phyloP scores from a whole-genome alignment of 92 coral and sea anemone genomes.

The Ricordea florida region DNA sequence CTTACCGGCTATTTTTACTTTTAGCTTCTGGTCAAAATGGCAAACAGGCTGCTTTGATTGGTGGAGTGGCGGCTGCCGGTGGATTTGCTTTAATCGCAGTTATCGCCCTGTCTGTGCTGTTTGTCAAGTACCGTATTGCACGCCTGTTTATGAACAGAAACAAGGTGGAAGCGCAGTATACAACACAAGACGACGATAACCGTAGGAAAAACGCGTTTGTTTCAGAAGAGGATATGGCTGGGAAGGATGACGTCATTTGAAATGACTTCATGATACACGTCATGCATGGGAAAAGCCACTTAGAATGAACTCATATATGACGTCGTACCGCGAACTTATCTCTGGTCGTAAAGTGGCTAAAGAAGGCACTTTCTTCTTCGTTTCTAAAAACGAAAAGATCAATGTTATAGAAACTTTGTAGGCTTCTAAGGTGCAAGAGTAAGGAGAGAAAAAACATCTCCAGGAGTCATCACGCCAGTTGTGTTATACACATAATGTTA shows the following conservation, averaged over 20 bases:
- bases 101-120: slow-evolving; percentile 27
- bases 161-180: slow-evolving; percentile 52
- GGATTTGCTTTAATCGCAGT: slow-evolving; percentile 31
- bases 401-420: too few species aligned
- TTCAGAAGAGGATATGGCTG: slow-evolving; percentile 10
- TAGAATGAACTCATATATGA: too few species aligned
- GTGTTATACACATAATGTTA: too few species aligned
- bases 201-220: slow-evolving; percentile 39
- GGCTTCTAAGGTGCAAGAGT: too few species aligned
- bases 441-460: too few species aligned
- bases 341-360: too few species aligned
- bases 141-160: slow-evolving; percentile 48
- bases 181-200: slow-evolving; percentile 22
- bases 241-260: not conserved
- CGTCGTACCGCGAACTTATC: too few species aligned
- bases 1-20: too few species aligned
- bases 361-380: too few species aligned
- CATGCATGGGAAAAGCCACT: too few species aligned
- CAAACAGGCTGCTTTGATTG: slow-evolving; percentile 6
- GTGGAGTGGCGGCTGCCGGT: slow-evolving; percentile 28
- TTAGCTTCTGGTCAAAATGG: not conserved
- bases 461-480: too few species aligned
- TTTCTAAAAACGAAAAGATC: too few species aligned
- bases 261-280: not conserved
- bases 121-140: slow-evolving; percentile 44